These are phyloP conservation scores for Tachystola acroxantha DNA, from an alignment of 2,888 invertebrate genomes.

Conservation along the genomic window DNA sequence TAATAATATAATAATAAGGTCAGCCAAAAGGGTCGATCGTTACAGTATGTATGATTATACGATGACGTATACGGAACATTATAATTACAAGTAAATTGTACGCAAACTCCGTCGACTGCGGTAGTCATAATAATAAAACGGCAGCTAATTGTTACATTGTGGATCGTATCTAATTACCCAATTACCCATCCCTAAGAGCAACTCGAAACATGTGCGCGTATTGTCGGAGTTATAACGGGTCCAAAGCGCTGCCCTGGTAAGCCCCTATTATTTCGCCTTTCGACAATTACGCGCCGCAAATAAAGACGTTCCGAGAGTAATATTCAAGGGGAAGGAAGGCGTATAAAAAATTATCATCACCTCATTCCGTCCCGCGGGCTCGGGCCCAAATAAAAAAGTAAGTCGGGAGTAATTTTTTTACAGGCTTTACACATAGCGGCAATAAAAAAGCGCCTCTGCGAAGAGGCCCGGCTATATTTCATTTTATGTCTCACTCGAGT, in stretches of 20 bases:
- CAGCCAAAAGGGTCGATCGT: too few species aligned
- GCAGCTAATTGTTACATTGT: too few species aligned
- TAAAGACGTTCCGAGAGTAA: conserved; percentile 48
- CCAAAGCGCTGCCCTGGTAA: conserved; percentile 24
- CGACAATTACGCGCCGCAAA: conserved; percentile 45
- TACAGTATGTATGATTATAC: too few species aligned
- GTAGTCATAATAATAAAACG: too few species aligned
- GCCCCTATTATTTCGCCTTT: conserved; percentile 33
- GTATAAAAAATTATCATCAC: conserved; percentile 58
- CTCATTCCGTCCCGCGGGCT: conserved; percentile 31
- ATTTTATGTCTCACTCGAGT: conserved; percentile 48
- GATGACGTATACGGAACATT: too few species aligned
- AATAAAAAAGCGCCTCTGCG: conserved; percentile 61
- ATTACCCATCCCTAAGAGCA: too few species aligned
- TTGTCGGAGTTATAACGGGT: conserved; percentile 15
- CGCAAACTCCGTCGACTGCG: too few species aligned
- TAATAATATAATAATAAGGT: too few species aligned
- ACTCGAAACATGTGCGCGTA: conserved; percentile 6
- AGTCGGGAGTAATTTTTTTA: conserved; percentile 66
- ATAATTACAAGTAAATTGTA: too few species aligned
- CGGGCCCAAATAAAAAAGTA: conserved; percentile 46
- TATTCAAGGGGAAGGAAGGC: conserved; percentile 39
- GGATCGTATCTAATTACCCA: conserved; percentile 8
- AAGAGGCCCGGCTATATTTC: conserved; percentile 58
- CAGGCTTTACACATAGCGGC: conserved; percentile 66